Conservation (phyloP, 2,888 invertebrate genomes). For the Frankliniella intonsa region DNA sequence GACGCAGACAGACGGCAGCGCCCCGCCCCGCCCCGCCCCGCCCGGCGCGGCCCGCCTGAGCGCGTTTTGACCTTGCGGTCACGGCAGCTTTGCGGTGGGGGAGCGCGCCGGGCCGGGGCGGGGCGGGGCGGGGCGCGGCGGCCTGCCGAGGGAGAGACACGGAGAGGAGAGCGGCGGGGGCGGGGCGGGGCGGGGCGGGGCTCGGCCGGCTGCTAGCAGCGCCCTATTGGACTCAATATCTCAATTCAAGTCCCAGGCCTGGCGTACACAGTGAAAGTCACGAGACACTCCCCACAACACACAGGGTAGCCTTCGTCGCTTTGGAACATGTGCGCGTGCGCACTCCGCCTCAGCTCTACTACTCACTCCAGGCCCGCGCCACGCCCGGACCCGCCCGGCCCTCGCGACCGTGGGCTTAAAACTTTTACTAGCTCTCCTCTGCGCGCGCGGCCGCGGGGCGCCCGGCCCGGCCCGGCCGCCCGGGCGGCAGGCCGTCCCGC, state of each 20-base stretch:
- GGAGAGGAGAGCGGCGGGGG: not conserved
- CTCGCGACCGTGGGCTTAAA: too few relatives aligned
- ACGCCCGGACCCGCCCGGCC: too few relatives aligned
- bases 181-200: not conserved
- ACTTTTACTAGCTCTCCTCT: too few relatives aligned
- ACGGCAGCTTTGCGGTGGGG: constrained; percentile 2
- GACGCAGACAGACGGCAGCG: not conserved
- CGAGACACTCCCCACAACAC: not conserved
- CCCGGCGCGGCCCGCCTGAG: not conserved
- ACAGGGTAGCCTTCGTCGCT: too few relatives aligned
- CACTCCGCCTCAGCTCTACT: too few relatives aligned
- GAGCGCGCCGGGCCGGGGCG: not conserved
- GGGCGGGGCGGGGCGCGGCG: not conserved
- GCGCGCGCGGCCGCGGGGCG: too few relatives aligned
- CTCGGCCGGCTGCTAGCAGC: not conserved
- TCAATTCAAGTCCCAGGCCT: constrained; percentile 1
- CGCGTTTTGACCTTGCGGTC: constrained; percentile 8
- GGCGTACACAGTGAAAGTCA: not conserved
- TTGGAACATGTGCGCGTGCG: too few relatives aligned
- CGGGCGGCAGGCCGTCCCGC: not conserved
- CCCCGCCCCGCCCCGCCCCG: too few relatives aligned
- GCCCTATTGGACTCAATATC: constrained; percentile 22
- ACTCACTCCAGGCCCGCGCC: too few relatives aligned
- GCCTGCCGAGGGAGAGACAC: not conserved
- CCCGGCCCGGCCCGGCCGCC: not conserved